phyloP scores from a whole-genome alignment of 2,113 vertebrate species.

The Trogon surrucura region DNA sequence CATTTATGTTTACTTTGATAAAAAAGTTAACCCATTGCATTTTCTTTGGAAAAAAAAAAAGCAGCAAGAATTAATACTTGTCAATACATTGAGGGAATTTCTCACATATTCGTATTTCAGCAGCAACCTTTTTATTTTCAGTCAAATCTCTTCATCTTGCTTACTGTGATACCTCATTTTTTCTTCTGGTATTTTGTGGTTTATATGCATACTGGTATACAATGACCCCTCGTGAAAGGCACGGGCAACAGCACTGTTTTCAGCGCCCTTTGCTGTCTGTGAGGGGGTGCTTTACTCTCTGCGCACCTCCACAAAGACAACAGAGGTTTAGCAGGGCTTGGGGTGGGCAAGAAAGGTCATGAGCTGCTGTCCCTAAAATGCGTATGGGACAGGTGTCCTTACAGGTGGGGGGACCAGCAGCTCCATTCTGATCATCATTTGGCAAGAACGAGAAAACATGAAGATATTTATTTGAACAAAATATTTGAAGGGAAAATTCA shows the following conservation, averaged over 20 bases:
- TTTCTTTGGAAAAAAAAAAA: background rate
- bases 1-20: background rate
- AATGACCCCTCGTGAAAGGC: background rate
- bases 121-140: background rate
- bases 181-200: background rate
- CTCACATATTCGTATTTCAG: background rate
- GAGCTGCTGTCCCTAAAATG: background rate
- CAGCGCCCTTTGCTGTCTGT: conserved; percentile 8
- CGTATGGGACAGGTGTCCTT: background rate
- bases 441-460: background rate
- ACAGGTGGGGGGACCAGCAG: rapidly evolving
- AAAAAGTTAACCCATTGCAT: background rate
- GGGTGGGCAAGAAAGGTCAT: background rate
- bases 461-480: background rate
- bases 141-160: background rate
- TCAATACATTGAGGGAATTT: background rate
- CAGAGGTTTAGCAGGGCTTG: background rate
- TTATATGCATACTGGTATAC: background rate
- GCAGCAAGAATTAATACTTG: background rate
- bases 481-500: background rate
- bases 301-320: background rate
- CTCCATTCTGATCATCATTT: background rate
- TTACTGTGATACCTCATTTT: background rate
- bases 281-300: background rate
- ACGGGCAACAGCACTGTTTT: background rate